Evolutionary conservation across 2,888 invertebrate genomes (phyloP).

Genomic region (Uloborus plumipes): DNA sequence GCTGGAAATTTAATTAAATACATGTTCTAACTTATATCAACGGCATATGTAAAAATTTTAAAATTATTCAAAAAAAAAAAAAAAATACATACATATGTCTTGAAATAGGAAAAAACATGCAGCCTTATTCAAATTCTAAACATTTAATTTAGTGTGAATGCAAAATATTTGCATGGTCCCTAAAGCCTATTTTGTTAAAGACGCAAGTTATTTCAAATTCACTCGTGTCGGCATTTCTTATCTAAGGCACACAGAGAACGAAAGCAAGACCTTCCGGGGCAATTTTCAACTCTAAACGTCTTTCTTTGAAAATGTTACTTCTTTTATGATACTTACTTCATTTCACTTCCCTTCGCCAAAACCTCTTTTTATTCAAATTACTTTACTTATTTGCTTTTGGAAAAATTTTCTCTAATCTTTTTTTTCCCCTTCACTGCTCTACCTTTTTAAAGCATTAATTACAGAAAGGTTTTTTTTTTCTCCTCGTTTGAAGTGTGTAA

Average conservation of each 20-base stretch:
- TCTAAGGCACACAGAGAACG: slow-evolving; percentile 32
- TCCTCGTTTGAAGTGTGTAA: slow-evolving; percentile 29
- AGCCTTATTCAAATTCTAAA: no score
- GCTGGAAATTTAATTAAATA: no score
- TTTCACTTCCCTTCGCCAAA: slow-evolving; percentile 36
- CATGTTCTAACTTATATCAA: no score
- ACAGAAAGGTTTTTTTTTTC: slow-evolving; percentile 20
- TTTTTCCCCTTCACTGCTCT: slow-evolving; percentile 1
- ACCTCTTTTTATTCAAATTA: slow-evolving; percentile 42
- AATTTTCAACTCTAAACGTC: slow-evolving; percentile 51
- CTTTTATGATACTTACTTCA: slow-evolving; percentile 50
- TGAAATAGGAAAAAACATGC: no score
- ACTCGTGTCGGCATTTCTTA: slow-evolving; percentile 49
- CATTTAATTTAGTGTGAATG: background rate
- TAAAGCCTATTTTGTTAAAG: slow-evolving; percentile 5
- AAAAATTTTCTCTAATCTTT: slow-evolving; percentile 3
- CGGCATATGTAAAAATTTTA: no score
- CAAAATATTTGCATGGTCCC: slow-evolving; percentile 18
- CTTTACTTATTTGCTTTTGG: slow-evolving; percentile 32
- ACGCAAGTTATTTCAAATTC: slow-evolving; percentile 35
- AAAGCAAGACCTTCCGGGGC: slow-evolving; percentile 32
- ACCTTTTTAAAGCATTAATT: slow-evolving; percentile 51
- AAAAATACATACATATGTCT: no score
- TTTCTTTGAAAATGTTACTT: slow-evolving; percentile 45
- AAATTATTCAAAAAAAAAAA: no score